Base-by-base conservation (phyloP, 2,888 invertebrate genomes). In the Drosophila dives region DNA sequence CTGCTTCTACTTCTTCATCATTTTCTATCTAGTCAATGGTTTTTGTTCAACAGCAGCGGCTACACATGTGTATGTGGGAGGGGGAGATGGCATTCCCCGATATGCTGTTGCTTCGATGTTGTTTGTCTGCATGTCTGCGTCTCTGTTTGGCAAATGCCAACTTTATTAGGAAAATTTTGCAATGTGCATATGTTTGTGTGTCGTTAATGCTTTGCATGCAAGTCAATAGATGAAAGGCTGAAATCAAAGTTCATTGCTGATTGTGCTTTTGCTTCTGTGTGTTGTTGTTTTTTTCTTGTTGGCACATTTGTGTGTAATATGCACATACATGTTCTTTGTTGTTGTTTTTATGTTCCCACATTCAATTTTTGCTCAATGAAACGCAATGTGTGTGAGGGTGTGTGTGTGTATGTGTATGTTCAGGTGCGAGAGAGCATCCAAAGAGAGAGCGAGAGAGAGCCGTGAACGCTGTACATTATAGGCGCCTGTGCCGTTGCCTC, bases 71-170 rank as follows among this genome's bases (percentile, higher is more conserved):
- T 10, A 33, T 6, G 15, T 11, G 17, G 17, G 51, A 1, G 1
- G 2, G 29, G 23, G 26, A 20, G 10, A 29, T 36, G 29, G 33
- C 45, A n/a, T 26, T 45, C 51, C 53, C 15, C 15, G 6, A 29
- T 49, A 70, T 69, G 59, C 56, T 75, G 59, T 65, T 72, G 73
- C 67, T 60, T 58, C 55, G 68, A 59, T 78, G 64, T 34, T 77
- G 74, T 86, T 80, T 83, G 72, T 74, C 72, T 73, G 77, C 74
- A 68, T 58, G 81, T 81, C 86, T 88, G 78, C 59, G 72, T 82
- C 72, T 78, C 61, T 89, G 82, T 81, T 86, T 89, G 90, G 53
- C 81, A 90, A 90, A 89, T 89, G 90, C 76, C 78, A 89, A 85
- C 81, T 89, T 90, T 89, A 89, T 89, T 89, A 90, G 80, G 78